These are phyloP conservation scores for Rostratula benghalensis DNA, from an alignment of 2,113 vertebrate species.

Conservation along the genomic window DNA sequence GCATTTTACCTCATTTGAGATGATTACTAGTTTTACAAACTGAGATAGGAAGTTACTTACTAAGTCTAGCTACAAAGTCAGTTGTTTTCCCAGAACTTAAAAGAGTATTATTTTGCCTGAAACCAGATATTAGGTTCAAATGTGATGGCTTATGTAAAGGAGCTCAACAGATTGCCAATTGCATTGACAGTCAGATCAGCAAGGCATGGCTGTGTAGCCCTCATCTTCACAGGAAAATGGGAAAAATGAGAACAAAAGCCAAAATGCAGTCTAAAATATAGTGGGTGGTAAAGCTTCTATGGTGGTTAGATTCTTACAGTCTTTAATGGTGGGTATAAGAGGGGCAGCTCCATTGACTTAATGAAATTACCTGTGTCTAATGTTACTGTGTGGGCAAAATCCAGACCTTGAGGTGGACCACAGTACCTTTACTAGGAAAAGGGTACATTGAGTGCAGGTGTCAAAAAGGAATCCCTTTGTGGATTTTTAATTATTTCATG, in stretches of 20 bases:
- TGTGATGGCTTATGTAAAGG: background rate
- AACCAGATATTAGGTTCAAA: background rate
- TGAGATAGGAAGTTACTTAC: background rate
- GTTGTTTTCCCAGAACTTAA: background rate
- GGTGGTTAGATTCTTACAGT: background rate
- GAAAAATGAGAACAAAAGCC: background rate
- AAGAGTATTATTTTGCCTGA: background rate
- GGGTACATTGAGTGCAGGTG: background rate
- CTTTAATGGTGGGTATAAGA: background rate
- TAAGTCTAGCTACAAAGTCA: background rate
- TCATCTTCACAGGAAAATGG: background rate
- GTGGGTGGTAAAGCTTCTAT: background rate
- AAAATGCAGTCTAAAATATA: background rate
- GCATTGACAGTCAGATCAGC: background rate
- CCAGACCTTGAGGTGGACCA: background rate
- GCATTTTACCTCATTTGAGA: background rate
- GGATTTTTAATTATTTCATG: conserved; percentile 49
- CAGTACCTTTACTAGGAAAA: background rate
- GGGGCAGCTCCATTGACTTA: background rate
- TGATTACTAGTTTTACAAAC: background rate
- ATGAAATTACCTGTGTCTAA: background rate
- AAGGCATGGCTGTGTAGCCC: background rate
- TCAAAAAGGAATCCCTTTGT: background rate
- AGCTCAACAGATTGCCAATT: background rate
- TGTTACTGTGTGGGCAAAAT: background rate